phyloP scores from a whole-genome alignment of 2,113 vertebrate genomes.

The Thamnophis sirtalis region DNA sequence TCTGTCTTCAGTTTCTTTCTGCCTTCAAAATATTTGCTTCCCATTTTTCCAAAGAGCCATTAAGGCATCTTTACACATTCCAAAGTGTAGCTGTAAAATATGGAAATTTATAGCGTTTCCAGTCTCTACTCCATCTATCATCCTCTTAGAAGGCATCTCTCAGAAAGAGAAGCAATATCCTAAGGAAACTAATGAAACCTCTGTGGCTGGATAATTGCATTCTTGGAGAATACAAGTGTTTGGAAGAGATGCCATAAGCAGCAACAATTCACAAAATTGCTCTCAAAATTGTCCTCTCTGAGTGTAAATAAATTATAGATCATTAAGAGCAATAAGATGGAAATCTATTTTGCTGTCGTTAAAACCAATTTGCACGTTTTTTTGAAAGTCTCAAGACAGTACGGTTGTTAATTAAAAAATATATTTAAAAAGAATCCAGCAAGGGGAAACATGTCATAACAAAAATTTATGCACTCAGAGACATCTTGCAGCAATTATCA shows the following conservation, averaged over 20 bases:
- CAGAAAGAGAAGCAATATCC: background rate
- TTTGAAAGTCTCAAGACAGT: background rate
- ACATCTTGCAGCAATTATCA: slow-evolving; percentile 1
- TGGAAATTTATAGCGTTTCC: background rate
- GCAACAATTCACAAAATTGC: slow-evolving; percentile 6
- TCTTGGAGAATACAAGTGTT: background rate
- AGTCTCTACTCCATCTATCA: background rate
- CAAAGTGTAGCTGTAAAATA: background rate
- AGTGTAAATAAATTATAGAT: slow-evolving; percentile 17
- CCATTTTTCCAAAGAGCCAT: background rate
- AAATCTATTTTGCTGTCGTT: slow-evolving; percentile 20
- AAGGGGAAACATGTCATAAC: background rate
- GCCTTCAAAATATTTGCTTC: background rate
- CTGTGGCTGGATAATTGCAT: slow-evolving; percentile 10
- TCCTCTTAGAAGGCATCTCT: background rate
- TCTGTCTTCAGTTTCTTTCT: background rate
- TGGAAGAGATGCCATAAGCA: background rate
- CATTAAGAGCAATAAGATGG: slow-evolving; percentile 8
- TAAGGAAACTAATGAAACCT: slow-evolving; percentile 13
- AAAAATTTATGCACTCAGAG: background rate
- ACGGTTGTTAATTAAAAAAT: background rate
- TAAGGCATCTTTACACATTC: background rate
- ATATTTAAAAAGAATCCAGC: background rate
- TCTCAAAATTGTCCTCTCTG: background rate
- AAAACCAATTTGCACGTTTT: background rate